Percentiles rank a stretch among this genome's conserved stretches.
These are phyloP conservation scores for Ostrea edulis DNA, from an alignment of 1,140 invertebrate genomes.

Conservation along the genomic window DNA sequence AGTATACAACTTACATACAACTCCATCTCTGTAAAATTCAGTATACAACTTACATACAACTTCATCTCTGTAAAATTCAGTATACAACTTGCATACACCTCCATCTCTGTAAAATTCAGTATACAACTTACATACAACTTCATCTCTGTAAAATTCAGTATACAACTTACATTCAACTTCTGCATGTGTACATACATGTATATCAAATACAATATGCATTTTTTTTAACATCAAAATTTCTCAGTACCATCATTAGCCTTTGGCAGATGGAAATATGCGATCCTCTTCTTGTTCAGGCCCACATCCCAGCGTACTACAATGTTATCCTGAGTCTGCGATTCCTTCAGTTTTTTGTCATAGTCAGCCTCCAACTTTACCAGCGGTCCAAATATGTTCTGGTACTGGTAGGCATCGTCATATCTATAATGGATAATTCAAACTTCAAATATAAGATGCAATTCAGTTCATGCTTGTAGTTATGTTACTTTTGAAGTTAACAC, in stretches of 20 bases:
- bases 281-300: conserved; percentile 98
- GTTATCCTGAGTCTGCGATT: conserved; percentile 98
- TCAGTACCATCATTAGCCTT: conserved; percentile 92
- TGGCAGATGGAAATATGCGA: conserved; percentile 97
- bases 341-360: conserved; percentile 98
- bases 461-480: not conserved
- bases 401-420: conserved; percentile 99
- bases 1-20: not conserved
- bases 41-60: not conserved
- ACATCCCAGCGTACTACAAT: conserved; percentile 99
- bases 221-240: not conserved
- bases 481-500: no score
- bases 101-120: not conserved
- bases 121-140: not conserved
- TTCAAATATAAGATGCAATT: not conserved
- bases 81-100: not conserved
- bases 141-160: not conserved
- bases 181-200: no score
- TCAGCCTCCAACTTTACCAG: conserved; percentile 98
- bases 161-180: not conserved
- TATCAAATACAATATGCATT: no score
- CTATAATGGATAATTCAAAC: conserved; percentile 73
- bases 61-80: not conserved
- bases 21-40: not conserved
- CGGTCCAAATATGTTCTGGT: conserved; percentile 98